Evolutionary conservation across 2,113 vertebrate species (phyloP).

Genomic region (Silurus asotus): DNA sequence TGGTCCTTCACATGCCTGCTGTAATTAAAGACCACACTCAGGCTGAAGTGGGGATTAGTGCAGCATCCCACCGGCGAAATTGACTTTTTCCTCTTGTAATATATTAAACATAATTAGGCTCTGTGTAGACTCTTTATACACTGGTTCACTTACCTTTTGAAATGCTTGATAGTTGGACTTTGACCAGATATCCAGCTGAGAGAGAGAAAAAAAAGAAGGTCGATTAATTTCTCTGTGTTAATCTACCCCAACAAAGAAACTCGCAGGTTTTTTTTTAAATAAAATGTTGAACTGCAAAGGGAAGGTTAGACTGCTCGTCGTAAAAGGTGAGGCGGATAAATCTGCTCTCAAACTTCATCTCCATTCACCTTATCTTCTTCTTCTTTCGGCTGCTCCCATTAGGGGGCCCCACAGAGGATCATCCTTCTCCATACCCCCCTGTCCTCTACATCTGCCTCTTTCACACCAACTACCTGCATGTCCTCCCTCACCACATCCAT

Average conservation of each 20-base stretch:
- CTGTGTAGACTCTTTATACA: not conserved
- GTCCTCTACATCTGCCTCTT: too few relatives aligned
- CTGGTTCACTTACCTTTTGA: conserved; percentile 71
- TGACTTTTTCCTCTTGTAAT: not conserved
- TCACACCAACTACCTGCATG: too few relatives aligned
- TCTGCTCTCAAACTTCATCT: not conserved
- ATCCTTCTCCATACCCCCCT: too few relatives aligned
- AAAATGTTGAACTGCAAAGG: not conserved
- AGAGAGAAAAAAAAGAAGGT: conserved; percentile 34
- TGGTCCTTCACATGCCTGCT: conserved; percentile 12
- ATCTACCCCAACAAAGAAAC: not conserved
- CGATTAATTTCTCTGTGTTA: not conserved
- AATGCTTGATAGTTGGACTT: conserved; percentile 80
- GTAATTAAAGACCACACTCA: conserved; percentile 34
- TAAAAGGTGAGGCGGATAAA: not conserved
- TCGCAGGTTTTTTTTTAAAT: not conserved
- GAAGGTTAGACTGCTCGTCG: not conserved
- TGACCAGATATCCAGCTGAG: conserved; percentile 78
- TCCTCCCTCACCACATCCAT: too few relatives aligned
- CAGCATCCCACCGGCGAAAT: not conserved
- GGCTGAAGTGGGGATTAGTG: conserved; percentile 5
- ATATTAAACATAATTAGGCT: conserved; percentile 27
- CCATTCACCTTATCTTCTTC: not conserved
- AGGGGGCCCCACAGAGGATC: too few relatives aligned
- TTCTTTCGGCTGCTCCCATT: too few relatives aligned